These are phyloP conservation scores for Philereme transversata DNA, from an alignment of 2,888 invertebrate genomes.

Conservation along the genomic window DNA sequence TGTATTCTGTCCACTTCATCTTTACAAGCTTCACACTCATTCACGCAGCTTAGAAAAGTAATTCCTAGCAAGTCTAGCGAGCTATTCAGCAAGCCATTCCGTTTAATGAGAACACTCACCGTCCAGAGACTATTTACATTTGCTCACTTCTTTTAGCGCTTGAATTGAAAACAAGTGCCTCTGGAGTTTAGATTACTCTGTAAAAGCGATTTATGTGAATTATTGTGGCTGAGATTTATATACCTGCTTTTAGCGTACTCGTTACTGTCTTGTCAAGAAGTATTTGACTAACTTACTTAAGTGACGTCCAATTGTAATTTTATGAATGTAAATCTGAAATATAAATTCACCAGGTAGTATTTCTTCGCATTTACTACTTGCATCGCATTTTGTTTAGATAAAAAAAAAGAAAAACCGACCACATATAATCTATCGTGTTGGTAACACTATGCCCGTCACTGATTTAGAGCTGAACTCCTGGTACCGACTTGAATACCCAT, in stretches of 20 bases:
- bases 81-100: constrained; percentile 13
- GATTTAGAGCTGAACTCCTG: too few relatives aligned
- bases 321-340: too few relatives aligned
- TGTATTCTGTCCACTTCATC: constrained; percentile 3
- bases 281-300: too few relatives aligned
- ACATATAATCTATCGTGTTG: too few relatives aligned
- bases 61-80: constrained; percentile 9
- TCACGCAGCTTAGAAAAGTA: constrained; percentile 10
- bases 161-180: constrained; percentile 18
- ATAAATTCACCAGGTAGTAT: too few relatives aligned
- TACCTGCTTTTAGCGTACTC: background rate
- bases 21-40: constrained; percentile 12
- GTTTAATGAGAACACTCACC: constrained; percentile 16
- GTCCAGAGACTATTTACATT: constrained; percentile 17
- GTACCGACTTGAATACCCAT: too few relatives aligned
- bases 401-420: too few relatives aligned
- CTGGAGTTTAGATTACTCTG: constrained; percentile 8
- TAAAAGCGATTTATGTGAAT: constrained; percentile 1
- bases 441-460: too few relatives aligned
- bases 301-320: too few relatives aligned
- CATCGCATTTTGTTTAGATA: too few relatives aligned
- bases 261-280: background rate
- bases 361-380: too few relatives aligned
- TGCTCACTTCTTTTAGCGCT: constrained; percentile 17
- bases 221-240: constrained; percentile 1